Percentiles rank a stretch among this genome's conserved stretches.
These are phyloP conservation scores for Phenacoccus solenopsis DNA, from an alignment of 1,140 invertebrate genomes.

Conservation along the genomic window DNA sequence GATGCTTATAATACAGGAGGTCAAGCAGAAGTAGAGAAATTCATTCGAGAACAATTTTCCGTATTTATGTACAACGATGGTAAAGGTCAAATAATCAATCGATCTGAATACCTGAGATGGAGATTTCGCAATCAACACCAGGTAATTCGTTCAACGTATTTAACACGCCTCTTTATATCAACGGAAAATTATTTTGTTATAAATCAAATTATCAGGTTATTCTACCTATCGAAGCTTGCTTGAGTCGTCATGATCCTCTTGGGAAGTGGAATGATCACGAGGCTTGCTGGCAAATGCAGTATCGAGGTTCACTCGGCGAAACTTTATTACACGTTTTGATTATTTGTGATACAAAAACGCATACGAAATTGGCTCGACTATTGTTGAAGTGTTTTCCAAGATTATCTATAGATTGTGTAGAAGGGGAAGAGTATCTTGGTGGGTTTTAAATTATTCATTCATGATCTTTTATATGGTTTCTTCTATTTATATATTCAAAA, in stretches of 20 bases:
- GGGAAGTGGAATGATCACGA: slow-evolving; percentile 78
- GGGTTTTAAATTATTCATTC: slow-evolving; percentile 23
- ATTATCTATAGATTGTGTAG: slow-evolving; percentile 83
- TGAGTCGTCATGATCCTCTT: slow-evolving; percentile 66
- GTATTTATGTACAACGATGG: slow-evolving; percentile 83
- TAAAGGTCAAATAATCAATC: slow-evolving; percentile 70
- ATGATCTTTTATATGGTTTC: no score
- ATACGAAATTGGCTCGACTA: slow-evolving; percentile 72
- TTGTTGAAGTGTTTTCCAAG: slow-evolving; percentile 84
- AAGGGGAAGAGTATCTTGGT: slow-evolving; percentile 95
- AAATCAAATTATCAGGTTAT: slow-evolving; percentile 42
- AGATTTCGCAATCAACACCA: slow-evolving; percentile 76
- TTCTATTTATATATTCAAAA: no score
- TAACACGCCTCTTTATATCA: not conserved
- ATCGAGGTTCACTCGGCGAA: slow-evolving; percentile 87
- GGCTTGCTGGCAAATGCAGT: slow-evolving; percentile 95
- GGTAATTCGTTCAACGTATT: slow-evolving; percentile 20
- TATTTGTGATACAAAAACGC: slow-evolving; percentile 81
- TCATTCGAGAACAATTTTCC: slow-evolving; percentile 77
- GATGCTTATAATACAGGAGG: slow-evolving; percentile 73
- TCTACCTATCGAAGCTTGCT: slow-evolving; percentile 65
- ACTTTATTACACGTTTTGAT: slow-evolving; percentile 87
- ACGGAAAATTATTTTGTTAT: not conserved
- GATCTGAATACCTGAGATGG: slow-evolving; percentile 84
- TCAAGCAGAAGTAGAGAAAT: slow-evolving; percentile 63